A percentile compares a stretch with the other conserved stretches of the same genome.
Conservation (phyloP, 2,797 vertebrate genomes). For the Sebastes taczanowskii region DNA sequence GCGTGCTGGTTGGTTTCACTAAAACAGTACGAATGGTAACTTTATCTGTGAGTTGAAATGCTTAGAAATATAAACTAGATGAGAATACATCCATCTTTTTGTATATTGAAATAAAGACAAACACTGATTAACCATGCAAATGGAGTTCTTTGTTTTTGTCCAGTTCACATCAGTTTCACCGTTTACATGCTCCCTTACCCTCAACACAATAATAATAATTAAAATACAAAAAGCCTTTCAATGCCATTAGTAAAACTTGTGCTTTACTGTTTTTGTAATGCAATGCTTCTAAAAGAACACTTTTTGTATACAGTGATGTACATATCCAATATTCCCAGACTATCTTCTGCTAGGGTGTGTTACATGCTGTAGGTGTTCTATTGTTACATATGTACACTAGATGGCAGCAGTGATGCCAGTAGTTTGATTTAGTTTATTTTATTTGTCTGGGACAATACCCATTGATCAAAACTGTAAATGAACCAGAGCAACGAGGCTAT, state of each 20-base stretch:
- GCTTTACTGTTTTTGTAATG: not conserved
- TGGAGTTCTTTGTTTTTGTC: not conserved
- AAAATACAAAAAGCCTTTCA: not conserved
- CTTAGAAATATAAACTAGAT: conserved; percentile 82
- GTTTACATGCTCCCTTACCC: not conserved
- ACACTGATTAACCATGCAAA: conserved; percentile 73
- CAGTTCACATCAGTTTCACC: not conserved
- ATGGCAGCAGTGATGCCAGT: conserved; percentile 56
- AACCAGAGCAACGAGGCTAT: not conserved
- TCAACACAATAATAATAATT: not conserved
- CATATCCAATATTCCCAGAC: not conserved
- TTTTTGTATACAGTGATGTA: not conserved
- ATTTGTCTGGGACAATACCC: not conserved
- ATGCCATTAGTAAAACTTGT: not conserved
- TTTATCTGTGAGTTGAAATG: conserved; percentile 75
- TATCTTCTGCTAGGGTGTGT: not conserved
- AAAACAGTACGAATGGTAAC: conserved; percentile 69
- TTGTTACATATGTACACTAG: conserved; percentile 56
- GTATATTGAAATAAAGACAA: conserved; percentile 82
- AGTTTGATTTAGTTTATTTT: not conserved
- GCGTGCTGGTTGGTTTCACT: conserved; percentile 59
- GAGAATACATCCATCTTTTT: conserved; percentile 80
- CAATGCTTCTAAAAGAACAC: not conserved
- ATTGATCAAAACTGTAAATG: not conserved
- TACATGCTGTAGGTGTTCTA: not conserved